Percentiles rank a stretch among this genome's conserved stretches.
phyloP scores from a whole-genome alignment of 2,113 vertebrate genomes.

The Rhinolophus ferrumequinum region DNA sequence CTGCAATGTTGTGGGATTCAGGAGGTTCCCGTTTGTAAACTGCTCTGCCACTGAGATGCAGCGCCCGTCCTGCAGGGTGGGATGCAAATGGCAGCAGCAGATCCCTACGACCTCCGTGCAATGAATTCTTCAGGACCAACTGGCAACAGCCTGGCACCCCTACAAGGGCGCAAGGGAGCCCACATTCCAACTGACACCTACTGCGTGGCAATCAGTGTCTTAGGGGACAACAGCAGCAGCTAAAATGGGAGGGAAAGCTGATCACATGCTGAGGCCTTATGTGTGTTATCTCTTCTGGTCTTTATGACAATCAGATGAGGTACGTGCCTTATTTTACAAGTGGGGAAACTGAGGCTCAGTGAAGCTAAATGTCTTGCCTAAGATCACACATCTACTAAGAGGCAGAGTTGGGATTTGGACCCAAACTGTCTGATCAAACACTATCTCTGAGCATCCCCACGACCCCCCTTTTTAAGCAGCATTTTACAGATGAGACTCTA shows the following conservation, averaged over 20 bases:
- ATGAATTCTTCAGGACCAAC: not conserved
- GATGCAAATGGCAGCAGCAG: not conserved
- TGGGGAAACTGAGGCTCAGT: not conserved
- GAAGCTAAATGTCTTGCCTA: not conserved
- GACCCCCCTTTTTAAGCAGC: no score
- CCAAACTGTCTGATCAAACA: not conserved
- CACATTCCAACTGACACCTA: not conserved
- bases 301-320: not conserved
- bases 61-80: not conserved
- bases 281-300: not conserved
- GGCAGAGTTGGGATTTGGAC: not conserved
- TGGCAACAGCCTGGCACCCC: not conserved
- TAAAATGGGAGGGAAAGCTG: no score
- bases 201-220: not conserved
- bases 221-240: not conserved
- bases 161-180: not conserved
- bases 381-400: not conserved
- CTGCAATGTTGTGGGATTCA: not conserved
- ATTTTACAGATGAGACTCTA: not conserved
- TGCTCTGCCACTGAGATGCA: not conserved
- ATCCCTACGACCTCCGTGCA: not conserved
- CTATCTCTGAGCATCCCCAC: not conserved
- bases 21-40: not conserved
- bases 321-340: not conserved
- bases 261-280: accelerated